These are phyloP conservation scores for Drosophila affinis DNA, from an alignment of 2,888 invertebrate genomes.

Conservation along the genomic window DNA sequence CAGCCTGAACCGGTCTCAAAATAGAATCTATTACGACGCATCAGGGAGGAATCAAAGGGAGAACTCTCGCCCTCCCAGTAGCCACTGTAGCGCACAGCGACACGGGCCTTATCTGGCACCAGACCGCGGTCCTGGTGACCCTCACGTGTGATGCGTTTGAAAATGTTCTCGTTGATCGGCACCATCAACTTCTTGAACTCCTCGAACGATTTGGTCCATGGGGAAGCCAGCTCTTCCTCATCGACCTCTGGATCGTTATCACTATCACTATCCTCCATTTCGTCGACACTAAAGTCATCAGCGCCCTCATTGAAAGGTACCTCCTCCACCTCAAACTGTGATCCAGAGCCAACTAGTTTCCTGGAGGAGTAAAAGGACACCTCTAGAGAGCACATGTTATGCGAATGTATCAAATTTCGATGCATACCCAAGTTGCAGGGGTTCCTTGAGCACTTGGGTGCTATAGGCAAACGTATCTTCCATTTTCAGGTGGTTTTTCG, in stretches of 20 bases:
- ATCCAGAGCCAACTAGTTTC: slow-evolving; percentile 45
- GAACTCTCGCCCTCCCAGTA: slow-evolving; percentile 81
- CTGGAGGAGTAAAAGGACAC: slow-evolving; percentile 18
- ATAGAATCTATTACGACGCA: slow-evolving; percentile 68
- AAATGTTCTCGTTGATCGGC: slow-evolving; percentile 67
- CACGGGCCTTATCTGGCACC: slow-evolving; percentile 78
- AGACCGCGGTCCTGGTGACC: slow-evolving; percentile 60
- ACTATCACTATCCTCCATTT: slow-evolving; percentile 63
- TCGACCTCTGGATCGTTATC: slow-evolving; percentile 47
- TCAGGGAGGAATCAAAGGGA: slow-evolving; percentile 83
- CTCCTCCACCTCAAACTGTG: slow-evolving; percentile 79
- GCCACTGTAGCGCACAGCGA: slow-evolving; percentile 80
- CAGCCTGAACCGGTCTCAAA: slow-evolving; percentile 62
- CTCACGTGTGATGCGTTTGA: slow-evolving; percentile 14
- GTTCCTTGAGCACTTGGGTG: too few species aligned
- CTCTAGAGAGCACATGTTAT: not conserved
- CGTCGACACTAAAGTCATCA: slow-evolving; percentile 69
- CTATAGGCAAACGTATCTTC: too few species aligned
- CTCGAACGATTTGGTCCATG: slow-evolving; percentile 81
- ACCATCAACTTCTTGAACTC: slow-evolving; percentile 78
- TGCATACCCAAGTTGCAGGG: too few species aligned
- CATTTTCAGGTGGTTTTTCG: too few species aligned
- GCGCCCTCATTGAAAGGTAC: slow-evolving; percentile 52
- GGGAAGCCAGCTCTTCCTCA: slow-evolving; percentile 68
- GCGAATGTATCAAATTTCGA: too few species aligned